Base-by-base conservation (phyloP, 37 sponge, comb jelly and placozoan species). In the Spongilla lacustris region DNA sequence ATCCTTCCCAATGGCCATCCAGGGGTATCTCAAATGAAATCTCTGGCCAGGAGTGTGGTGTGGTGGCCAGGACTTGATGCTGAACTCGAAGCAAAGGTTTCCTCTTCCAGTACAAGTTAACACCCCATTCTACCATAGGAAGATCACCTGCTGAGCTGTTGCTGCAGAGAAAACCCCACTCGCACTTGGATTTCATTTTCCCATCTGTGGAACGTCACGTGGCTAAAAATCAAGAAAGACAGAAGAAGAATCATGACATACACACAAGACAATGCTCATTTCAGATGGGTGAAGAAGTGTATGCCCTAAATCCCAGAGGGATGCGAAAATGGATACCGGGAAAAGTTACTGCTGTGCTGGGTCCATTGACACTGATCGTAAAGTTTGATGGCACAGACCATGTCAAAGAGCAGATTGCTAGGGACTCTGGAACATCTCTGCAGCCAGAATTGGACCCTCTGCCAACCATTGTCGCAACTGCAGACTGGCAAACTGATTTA, bases 241-340 rank as follows among this genome's bases (percentile, higher is more conserved):
- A 41, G 41, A 72, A 33, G n/a, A 28, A 72, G 73, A 30, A 72
- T 13, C 27, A 72, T 32, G 31, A 72, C 73, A 14, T 33, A 14
- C 73, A 72, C 73, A 33, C 31, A 30, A 30, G 73, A 72, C 73
- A 24, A 23, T 28, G 73, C 73, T 72, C 73, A 33, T 72, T 72
- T 32, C 73, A 72, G 31, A 12, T 72, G 29, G 73, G 13, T 72
- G 26, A 72, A 32, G 31, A 30, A 72, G 73, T 72, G 73, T 32
- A 33, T 33, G 73, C 73, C 29, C 9, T 30, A 24, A 72, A 72
- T 32, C 31, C 3, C 73, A 72, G 26, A 12, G 31, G 73, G 21
- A 32, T 30, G 21, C 73, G 1, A 1, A 14, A 9, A 33, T 72
- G 73, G 73, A 30, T 24, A 30, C 29, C 29, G 0, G 29, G 73